Evolutionary conservation across 2,113 vertebrate species (phyloP), one percentile per base, ranked within the genome.

Genomic region (Scopus umbretta): DNA sequence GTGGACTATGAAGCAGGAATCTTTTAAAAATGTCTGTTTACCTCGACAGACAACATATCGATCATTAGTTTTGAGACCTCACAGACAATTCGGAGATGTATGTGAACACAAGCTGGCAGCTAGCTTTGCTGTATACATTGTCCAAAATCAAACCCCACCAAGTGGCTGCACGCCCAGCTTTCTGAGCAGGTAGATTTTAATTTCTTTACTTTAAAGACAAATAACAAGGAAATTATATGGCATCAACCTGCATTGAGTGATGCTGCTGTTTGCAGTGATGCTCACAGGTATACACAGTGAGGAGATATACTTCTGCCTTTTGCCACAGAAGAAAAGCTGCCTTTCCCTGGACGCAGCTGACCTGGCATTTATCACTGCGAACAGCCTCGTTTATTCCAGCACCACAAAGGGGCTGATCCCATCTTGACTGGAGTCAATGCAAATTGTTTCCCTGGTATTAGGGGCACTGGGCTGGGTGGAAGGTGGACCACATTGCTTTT

Each of bases 1-100:
- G n/a, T n/a, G n/a, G n/a, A n/a, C n/a, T n/a, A n/a, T n/a, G n/a
- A n/a, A n/a, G n/a, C 61, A 88, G 78, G 66, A 82, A 87, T 94
- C 73, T 95, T 90, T 92, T 12, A 86, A 96, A 93, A 78, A 80
- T 90, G 76, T 78, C 84, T 92, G 86, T 94, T 97, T 90, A 96
- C 71, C 84, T 92, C 9, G 52, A 91, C 88, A 96, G 90, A 92
- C 62, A 94, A 78, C 26, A 4, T 93, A 94, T 63, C 0, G 82
- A 96, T 95, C 58, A 65, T 61, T 66, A 94, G 88, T 95, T 97
- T 97, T 94, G 81, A 89, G 79, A 47, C 45, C 72, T 85, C 80
- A 27, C 72, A 87, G 87, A 52, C 15, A 32, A 96, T 88, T 63
- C 15, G 9, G 52, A 84, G 90, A 38, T 50, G 21, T 26, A 47